phyloP scores from a whole-genome alignment of 2,113 vertebrate genomes.

The Oplegnathus fasciatus region DNA sequence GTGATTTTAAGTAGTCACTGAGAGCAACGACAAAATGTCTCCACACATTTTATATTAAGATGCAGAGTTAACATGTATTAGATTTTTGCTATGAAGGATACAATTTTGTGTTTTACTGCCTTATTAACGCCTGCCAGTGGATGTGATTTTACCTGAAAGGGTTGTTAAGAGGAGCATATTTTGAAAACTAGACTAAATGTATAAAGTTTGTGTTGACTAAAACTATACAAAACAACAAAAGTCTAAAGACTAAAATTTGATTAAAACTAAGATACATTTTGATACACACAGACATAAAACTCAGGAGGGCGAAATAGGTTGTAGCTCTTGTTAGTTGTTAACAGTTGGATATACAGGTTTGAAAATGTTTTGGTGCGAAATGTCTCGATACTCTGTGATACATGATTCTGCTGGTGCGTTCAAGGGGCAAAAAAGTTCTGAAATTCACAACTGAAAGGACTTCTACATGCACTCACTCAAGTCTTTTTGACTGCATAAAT shows the following conservation, averaged over 20 bases:
- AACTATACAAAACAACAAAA: too few relatives aligned
- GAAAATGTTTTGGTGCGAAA: background rate
- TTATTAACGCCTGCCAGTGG: background rate
- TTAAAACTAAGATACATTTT: too few relatives aligned
- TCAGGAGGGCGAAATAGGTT: background rate
- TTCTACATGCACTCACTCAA: slow-evolving; percentile 5
- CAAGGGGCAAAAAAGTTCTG: background rate
- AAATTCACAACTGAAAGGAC: slow-evolving; percentile 11
- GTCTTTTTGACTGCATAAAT: slow-evolving; percentile 6
- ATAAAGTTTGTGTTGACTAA: too few relatives aligned
- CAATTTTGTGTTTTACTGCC: background rate
- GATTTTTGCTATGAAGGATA: background rate
- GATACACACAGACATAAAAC: background rate
- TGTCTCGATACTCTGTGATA: background rate
- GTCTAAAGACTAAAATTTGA: too few relatives aligned
- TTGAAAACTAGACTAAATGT: background rate
- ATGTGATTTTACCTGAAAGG: background rate
- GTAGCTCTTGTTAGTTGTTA: too few relatives aligned
- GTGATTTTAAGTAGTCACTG: background rate
- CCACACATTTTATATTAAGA: background rate
- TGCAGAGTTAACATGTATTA: background rate
- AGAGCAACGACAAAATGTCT: slow-evolving; percentile 1
- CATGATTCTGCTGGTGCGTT: background rate
- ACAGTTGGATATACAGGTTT: background rate
- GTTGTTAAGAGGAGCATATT: background rate